phyloP scores from a whole-genome alignment of 2,888 invertebrate species.

The Atrina japonica region DNA sequence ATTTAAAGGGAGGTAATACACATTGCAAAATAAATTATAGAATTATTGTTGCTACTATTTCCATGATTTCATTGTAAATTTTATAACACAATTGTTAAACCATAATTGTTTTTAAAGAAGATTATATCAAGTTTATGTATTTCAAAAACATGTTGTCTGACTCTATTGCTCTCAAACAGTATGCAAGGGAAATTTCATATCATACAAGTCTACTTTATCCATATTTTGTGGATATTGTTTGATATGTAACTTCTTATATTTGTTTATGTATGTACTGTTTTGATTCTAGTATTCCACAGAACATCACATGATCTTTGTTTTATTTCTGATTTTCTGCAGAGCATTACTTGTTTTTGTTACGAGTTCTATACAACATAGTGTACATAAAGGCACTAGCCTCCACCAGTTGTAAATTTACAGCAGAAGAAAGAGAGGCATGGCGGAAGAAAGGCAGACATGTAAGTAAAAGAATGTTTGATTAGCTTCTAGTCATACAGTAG shows the following conservation, averaged over 20 bases:
- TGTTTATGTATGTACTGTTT: neutral
- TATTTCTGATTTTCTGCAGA: conserved; percentile 86
- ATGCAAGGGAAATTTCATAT: neutral
- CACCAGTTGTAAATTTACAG: conserved; percentile 82
- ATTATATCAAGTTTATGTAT: no score
- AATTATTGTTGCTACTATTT: no score
- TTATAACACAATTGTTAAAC: no score
- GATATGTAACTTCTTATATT: neutral
- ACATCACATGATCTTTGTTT: neutral
- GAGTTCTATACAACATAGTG: conserved; percentile 92
- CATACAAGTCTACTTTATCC: neutral
- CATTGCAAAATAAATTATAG: no score
- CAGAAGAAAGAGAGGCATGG: conserved; percentile 78
- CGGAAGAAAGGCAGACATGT: conserved; percentile 70
- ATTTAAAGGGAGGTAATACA: no score
- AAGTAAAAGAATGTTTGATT: no score
- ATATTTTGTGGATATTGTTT: neutral
- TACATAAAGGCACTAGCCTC: conserved; percentile 94
- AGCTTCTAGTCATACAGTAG: no score
- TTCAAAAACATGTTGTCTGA: no score
- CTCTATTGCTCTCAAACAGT: neutral
- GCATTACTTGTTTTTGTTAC: conserved; percentile 93
- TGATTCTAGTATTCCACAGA: no score
- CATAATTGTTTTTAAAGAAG: no score
- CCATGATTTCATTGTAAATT: no score